phyloP scores from a whole-genome alignment of 2,888 invertebrate genomes.

The Exocentrus adspersus region DNA sequence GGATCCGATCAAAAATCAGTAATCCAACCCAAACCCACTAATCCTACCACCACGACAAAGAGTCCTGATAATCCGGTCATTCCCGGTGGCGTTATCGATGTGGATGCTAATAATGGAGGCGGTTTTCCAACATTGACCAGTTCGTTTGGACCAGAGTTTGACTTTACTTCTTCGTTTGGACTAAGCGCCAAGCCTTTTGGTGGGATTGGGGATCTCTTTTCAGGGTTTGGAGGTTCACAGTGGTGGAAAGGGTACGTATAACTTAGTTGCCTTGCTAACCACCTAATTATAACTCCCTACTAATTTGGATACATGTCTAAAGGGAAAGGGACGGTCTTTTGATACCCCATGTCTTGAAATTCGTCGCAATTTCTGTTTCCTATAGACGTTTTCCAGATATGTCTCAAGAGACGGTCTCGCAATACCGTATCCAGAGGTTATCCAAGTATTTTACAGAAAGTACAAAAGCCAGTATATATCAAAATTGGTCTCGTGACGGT shows the following conservation, averaged over 20 bases:
- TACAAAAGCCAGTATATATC: no score
- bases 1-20: constrained; percentile 47
- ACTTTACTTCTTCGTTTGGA: constrained; percentile 41
- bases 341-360: no score
- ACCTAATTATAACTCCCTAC: no score
- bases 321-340: no score
- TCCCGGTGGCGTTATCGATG: constrained; percentile 33
- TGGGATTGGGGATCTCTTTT: constrained; percentile 57
- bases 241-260: constrained; percentile 66
- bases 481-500: no score
- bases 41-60: constrained; percentile 9
- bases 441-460: no score
- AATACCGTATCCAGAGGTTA: no score
- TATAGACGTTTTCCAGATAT: no score
- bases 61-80: constrained; percentile 22
- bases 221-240: constrained; percentile 50
- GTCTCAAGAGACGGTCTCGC: no score
- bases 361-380: no score
- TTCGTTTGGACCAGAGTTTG: constrained; percentile 45
- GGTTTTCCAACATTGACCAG: constrained; percentile 40
- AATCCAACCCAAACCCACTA: constrained; percentile 10
- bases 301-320: no score
- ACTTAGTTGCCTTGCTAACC: no score
- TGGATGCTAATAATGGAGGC: constrained; percentile 32
- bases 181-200: constrained; percentile 41